Evolutionary conservation across 2,113 vertebrate species (phyloP).

Genomic region (Anarrhichthys ocellatus): DNA sequence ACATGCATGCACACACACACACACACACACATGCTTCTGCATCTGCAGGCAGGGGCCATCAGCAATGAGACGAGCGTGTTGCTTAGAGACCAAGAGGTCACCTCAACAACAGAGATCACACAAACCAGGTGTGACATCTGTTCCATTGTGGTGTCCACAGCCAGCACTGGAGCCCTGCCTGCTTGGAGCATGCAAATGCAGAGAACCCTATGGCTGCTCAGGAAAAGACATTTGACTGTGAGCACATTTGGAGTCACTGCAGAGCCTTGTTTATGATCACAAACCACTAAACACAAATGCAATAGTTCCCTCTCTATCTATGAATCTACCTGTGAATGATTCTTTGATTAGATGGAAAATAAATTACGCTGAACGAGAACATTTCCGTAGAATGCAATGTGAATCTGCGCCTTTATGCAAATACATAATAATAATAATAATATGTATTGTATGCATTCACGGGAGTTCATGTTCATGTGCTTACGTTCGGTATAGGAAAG

Average conservation of each 20-base stretch:
- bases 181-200: constrained; percentile 59
- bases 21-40: background rate
- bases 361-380: background rate
- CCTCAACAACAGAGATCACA: constrained; percentile 71
- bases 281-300: constrained; percentile 19
- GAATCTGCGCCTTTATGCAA: background rate
- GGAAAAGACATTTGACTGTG: constrained; percentile 45
- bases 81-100: constrained; percentile 75
- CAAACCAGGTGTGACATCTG: constrained; percentile 82
- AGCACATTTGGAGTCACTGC: constrained; percentile 29
- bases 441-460: no score
- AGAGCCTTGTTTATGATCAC: constrained; percentile 22
- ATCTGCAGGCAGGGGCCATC: constrained; percentile 47
- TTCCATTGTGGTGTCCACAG: constrained; percentile 64
- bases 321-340: background rate
- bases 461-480: no score
- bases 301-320: background rate
- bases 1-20: background rate
- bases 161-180: constrained; percentile 49
- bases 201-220: constrained; percentile 27
- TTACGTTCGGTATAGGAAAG: no score
- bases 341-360: background rate
- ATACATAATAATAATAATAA: no score
- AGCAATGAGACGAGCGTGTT: constrained; percentile 67
- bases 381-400: background rate